These are phyloP conservation scores for Noctua janthina DNA, from an alignment of 2,888 invertebrate genomes.

Conservation along the genomic window DNA sequence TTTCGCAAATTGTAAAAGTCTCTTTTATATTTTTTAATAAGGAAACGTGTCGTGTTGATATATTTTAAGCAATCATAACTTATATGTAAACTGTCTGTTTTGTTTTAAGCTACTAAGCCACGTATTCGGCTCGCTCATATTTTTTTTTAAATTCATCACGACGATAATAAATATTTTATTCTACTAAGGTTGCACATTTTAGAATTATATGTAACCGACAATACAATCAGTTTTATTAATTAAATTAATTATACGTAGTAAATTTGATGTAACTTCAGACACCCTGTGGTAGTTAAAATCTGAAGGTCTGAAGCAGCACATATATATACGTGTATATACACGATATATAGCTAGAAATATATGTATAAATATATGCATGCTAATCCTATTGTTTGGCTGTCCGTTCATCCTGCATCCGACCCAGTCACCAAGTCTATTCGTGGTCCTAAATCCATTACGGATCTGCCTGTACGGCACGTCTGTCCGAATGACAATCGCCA, in stretches of 20 bases:
- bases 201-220: neutral
- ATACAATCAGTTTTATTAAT: neutral
- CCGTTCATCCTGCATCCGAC: neutral
- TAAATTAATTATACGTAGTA: neutral
- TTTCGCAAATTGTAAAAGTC: neutral
- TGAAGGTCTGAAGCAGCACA: too few relatives aligned
- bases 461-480: neutral
- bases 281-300: neutral
- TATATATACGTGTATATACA: neutral
- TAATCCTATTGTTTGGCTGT: neutral
- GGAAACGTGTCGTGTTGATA: neutral
- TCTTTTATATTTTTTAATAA: neutral
- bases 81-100: neutral
- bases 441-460: slow-evolving; percentile 26
- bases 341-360: neutral
- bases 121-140: neutral
- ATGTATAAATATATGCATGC: too few relatives aligned
- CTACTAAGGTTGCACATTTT: neutral
- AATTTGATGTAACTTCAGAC: neutral
- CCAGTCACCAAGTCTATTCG: slow-evolving; percentile 19
- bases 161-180: neutral
- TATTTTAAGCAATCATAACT: too few relatives aligned
- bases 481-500: slow-evolving; percentile 11
- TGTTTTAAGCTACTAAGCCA: neutral
- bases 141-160: neutral